phyloP scores from a whole-genome alignment of 2,888 invertebrate genomes.

The Lasioglossum figueresi region DNA sequence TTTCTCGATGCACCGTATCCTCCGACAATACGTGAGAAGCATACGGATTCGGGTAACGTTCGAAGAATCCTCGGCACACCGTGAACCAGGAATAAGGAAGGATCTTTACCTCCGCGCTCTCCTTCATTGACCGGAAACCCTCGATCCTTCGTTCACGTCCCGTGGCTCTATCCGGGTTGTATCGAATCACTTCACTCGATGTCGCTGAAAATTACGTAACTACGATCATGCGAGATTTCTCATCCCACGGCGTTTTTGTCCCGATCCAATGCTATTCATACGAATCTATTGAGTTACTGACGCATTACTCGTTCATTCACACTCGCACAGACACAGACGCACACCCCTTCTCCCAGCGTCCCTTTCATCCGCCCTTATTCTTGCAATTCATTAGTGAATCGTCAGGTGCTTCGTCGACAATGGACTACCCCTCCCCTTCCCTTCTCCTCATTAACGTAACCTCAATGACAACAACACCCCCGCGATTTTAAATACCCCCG shows the following conservation, averaged over 20 bases:
- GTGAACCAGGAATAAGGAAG: conserved; percentile 51
- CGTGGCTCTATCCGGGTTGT: not conserved
- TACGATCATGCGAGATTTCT: not conserved
- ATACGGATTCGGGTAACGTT: conserved; percentile 56
- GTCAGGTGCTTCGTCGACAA: conserved; percentile 64
- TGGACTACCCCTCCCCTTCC: not conserved
- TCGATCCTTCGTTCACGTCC: not conserved
- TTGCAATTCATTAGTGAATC: conserved; percentile 64
- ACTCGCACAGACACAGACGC: not conserved
- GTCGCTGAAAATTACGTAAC: not conserved
- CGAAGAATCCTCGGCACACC: conserved; percentile 56
- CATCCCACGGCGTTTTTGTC: not conserved
- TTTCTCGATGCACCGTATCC: conserved; percentile 57
- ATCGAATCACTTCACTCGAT: not conserved
- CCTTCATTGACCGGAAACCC: conserved; percentile 48
- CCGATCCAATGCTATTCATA: not conserved
- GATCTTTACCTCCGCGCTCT: conserved; percentile 40
- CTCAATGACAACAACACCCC: conserved; percentile 60
- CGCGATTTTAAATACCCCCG: conserved; percentile 61
- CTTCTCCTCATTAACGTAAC: conserved; percentile 67
- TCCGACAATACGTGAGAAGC: conserved; percentile 60
- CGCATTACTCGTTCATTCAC: conserved; percentile 34
- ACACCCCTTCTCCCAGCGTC: not conserved
- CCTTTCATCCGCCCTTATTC: conserved; percentile 38
- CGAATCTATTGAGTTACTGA: conserved; percentile 40